phyloP scores from a whole-genome alignment of 2,797 vertebrate species.

The Bovichtus variegatus region DNA sequence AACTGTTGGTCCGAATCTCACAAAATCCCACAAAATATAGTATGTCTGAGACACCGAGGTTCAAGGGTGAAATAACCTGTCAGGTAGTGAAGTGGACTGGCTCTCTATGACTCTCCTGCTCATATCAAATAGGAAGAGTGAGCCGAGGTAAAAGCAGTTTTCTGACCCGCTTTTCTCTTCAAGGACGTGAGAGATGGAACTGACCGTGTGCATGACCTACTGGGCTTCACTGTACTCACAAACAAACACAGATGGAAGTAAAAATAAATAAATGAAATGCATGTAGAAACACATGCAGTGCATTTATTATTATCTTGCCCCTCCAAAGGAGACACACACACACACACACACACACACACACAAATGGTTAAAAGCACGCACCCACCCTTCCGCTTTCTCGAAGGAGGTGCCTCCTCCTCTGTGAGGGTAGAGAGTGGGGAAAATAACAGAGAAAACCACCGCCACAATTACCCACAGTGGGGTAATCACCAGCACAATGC shows the following conservation, averaged over 20 bases:
- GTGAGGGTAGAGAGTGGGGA: slow-evolving; percentile 63
- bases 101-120: slow-evolving; percentile 58
- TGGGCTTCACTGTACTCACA: slow-evolving; percentile 6
- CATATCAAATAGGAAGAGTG: slow-evolving; percentile 52
- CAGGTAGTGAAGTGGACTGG: slow-evolving; percentile 51
- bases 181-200: slow-evolving; percentile 62
- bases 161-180: slow-evolving; percentile 66
- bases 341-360: slow-evolving; percentile 36
- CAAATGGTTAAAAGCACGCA: slow-evolving; percentile 38
- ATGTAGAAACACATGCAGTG: slow-evolving; percentile 16
- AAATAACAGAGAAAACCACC: slow-evolving; percentile 89
- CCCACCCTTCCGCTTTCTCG: slow-evolving; percentile 29
- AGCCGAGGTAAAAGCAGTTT: slow-evolving; percentile 58
- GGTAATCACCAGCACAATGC: slow-evolving; percentile 94
- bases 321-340: slow-evolving; percentile 22
- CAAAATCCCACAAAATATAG: slow-evolving; percentile 2
- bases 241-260: slow-evolving; percentile 28
- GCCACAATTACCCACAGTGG: slow-evolving; percentile 93
- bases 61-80: slow-evolving; percentile 54
- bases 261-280: slow-evolving; percentile 24
- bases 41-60: slow-evolving; percentile 15
- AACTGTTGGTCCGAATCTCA: slow-evolving; percentile 15
- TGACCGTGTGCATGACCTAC: slow-evolving; percentile 58
- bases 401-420: slow-evolving; percentile 56
- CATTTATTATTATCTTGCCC: slow-evolving; percentile 46